A percentile compares a stretch with the other conserved stretches of the same genome.
phyloP scores from a whole-genome alignment of 2,113 vertebrate species.

The Centropristis striata region DNA sequence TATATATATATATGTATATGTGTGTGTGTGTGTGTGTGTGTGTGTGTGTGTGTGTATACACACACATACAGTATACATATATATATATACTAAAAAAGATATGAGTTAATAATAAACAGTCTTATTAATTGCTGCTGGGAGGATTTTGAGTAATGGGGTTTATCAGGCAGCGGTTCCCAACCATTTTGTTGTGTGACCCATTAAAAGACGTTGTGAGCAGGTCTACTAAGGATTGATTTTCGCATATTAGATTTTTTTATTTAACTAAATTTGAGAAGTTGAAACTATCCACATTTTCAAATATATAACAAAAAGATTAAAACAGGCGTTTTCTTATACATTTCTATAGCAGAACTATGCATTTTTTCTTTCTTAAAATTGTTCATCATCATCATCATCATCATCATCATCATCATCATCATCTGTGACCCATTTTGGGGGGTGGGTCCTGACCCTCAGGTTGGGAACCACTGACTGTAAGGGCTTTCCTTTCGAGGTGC shows the following conservation, averaged over 20 bases:
- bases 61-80: too few species aligned
- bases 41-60: too few species aligned
- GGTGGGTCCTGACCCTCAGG: background rate
- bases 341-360: background rate
- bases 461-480: background rate
- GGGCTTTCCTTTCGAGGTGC: conserved; percentile 1
- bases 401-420: background rate
- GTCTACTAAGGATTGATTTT: conserved; percentile 15
- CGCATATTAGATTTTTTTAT: conserved; percentile 7
- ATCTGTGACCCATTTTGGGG: background rate
- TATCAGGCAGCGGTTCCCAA: conserved; percentile 12
- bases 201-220: background rate
- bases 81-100: background rate
- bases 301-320: conserved; percentile 1
- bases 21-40: too few species aligned
- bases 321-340: background rate
- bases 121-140: background rate
- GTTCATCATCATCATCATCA: background rate
- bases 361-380: background rate
- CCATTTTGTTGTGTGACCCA: background rate
- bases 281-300: conserved; percentile 13
- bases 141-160: background rate
- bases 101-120: conserved; percentile 3
- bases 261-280: background rate
- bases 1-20: too few species aligned